Percentiles rank a stretch among this genome's conserved stretches.
Conservation (phyloP, 2,797 vertebrate genomes). For the Molossus alvarezi region DNA sequence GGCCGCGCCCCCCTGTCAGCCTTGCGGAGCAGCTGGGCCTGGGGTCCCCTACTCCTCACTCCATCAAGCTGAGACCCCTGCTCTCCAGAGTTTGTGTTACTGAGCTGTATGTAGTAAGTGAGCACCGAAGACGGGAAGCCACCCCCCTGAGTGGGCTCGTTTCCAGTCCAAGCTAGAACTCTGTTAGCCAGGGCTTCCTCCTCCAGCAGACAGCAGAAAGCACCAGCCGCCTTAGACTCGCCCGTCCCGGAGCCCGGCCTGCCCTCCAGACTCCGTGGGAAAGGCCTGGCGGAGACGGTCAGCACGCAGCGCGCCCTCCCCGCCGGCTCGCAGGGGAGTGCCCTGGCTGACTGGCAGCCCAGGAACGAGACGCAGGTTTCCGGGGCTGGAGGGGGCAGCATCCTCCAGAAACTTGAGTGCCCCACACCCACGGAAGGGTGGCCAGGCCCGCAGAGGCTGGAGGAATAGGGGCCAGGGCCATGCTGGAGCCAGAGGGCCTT, state of each 20-base stretch:
- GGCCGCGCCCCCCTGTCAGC: not conserved
- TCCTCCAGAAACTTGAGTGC: not conserved
- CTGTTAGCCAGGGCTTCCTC: not conserved
- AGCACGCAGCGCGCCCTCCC: no score
- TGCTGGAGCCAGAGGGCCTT: not conserved
- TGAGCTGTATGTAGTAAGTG: not conserved
- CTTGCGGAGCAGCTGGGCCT: not conserved
- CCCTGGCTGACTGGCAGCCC: not conserved
- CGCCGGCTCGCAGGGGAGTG: accelerated
- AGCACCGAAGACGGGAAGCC: not conserved
- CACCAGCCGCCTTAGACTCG: not conserved
- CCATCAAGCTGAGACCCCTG: not conserved
- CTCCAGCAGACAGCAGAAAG: not conserved
- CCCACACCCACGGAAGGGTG: not conserved
- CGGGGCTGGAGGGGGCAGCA: not conserved
- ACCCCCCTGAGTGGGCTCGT: not conserved
- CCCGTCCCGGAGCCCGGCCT: not conserved
- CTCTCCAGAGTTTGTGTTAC: not conserved
- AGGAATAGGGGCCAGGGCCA: not conserved
- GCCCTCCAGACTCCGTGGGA: not conserved
- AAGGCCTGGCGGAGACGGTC: no score
- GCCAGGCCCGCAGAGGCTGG: not conserved
- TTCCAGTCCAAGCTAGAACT: not conserved
- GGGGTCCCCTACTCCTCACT: not conserved
- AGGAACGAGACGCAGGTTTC: not conserved